Evolutionary conservation across 2,797 vertebrate species (phyloP).

Genomic region (Harpagifer antarcticus): DNA sequence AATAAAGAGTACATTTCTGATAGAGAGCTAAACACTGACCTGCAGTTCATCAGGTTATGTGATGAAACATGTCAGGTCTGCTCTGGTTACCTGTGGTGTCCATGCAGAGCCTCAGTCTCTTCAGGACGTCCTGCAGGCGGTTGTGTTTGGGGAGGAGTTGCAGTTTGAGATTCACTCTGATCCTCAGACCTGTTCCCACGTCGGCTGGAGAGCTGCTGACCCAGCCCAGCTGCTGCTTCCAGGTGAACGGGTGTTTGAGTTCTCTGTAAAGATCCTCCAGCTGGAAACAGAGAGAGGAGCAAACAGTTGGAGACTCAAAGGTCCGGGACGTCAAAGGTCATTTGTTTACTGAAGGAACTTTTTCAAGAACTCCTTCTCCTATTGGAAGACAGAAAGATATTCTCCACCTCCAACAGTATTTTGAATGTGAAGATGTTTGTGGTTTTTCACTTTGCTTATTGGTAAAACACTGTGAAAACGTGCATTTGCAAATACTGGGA

Average conservation of each 20-base stretch:
- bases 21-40: neutral
- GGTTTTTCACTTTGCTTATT: no score
- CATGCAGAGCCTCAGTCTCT: slow-evolving; percentile 58
- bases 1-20: no score
- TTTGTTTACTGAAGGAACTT: neutral
- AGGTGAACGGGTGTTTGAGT: slow-evolving; percentile 77
- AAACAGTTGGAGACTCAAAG: neutral
- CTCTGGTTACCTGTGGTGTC: slow-evolving; percentile 35
- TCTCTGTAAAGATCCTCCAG: slow-evolving; percentile 70
- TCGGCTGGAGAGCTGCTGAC: slow-evolving; percentile 82
- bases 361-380: neutral
- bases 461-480: no score
- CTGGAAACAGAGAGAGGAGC: slow-evolving; percentile 45
- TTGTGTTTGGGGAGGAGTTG: slow-evolving; percentile 67
- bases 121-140: slow-evolving; percentile 60
- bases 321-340: no score
- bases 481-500: no score
- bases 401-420: neutral
- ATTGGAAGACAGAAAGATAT: neutral
- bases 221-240: slow-evolving; percentile 83
- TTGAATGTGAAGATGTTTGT: neutral
- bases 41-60: neutral
- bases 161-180: slow-evolving; percentile 69
- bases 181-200: slow-evolving; percentile 81
- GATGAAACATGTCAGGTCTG: neutral